These are phyloP conservation scores for Gonocerus acuteangulatus DNA, from an alignment of 2,888 invertebrate species.

Conservation along the genomic window DNA sequence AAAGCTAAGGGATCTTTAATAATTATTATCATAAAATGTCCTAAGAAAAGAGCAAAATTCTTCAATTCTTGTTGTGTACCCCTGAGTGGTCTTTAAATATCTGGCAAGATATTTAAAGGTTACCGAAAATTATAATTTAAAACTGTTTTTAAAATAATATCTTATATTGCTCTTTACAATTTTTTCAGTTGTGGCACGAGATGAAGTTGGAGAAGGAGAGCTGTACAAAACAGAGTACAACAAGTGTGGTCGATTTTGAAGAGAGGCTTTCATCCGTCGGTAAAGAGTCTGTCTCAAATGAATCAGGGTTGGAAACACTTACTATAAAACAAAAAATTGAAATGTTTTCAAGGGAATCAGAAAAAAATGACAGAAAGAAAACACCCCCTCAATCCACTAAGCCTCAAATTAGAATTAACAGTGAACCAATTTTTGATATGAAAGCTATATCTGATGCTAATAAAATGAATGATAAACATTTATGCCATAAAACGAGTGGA, in stretches of 20 bases:
- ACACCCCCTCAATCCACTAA: constrained; percentile 16
- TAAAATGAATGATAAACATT: constrained; percentile 15
- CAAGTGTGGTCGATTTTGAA: constrained; percentile 34
- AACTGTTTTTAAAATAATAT: too few relatives aligned
- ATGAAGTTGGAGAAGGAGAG: constrained; percentile 53
- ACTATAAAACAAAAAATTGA: constrained; percentile 40
- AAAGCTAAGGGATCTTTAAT: too few relatives aligned
- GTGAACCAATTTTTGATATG: constrained; percentile 32
- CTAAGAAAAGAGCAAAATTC: too few relatives aligned
- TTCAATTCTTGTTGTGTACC: too few relatives aligned
- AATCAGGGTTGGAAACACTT: constrained; percentile 30
- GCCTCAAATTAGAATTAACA: constrained; percentile 33
- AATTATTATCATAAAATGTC: too few relatives aligned
- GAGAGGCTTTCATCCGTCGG: constrained; percentile 31
- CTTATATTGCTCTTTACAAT: too few relatives aligned
- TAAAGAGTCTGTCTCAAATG: background rate
- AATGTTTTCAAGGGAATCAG: constrained; percentile 36
- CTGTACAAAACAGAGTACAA: constrained; percentile 37
- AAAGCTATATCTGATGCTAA: constrained; percentile 28
- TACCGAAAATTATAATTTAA: too few relatives aligned
- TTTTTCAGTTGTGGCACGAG: constrained; percentile 62
- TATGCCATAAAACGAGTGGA: too few relatives aligned
- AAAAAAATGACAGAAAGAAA: constrained; percentile 29
- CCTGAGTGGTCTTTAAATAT: too few relatives aligned
- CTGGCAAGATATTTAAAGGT: too few relatives aligned